Evolutionary conservation across 2,888 invertebrate genomes (phyloP).

Genomic region (Eurois occulta): DNA sequence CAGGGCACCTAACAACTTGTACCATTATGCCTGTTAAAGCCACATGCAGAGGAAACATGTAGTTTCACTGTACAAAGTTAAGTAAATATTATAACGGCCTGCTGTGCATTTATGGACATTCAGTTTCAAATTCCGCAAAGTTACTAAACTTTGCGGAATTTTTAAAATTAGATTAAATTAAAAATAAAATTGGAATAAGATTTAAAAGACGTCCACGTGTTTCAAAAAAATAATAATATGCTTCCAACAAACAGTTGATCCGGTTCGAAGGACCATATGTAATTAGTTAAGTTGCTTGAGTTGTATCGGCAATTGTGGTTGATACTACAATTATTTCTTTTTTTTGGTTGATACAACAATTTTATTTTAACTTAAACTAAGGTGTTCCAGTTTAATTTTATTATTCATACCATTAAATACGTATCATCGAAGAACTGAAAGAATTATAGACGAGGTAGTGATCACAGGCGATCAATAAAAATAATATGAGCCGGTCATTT

Average conservation of each 20-base stretch:
- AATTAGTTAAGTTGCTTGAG: not conserved
- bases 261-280: not conserved
- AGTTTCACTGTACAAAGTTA: slow-evolving; percentile 33
- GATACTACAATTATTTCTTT: not conserved
- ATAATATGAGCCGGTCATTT: not conserved
- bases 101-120: slow-evolving; percentile 8
- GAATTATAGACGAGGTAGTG: not conserved
- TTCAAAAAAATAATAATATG: slow-evolving; percentile 3
- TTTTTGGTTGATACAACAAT: not conserved
- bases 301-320: not conserved
- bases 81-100: slow-evolving; percentile 33
- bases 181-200: too few relatives aligned
- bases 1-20: slow-evolving; percentile 60
- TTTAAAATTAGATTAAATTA: too few relatives aligned
- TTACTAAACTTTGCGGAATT: not conserved
- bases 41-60: slow-evolving; percentile 45
- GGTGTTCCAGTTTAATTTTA: not conserved
- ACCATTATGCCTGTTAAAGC: slow-evolving; percentile 65
- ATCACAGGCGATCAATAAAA: not conserved
- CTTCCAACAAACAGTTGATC: not conserved
- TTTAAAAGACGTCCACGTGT: not conserved
- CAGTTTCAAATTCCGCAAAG: not conserved
- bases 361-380: not conserved
- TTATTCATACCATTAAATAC: not conserved
- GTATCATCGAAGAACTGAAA: not conserved